Conservation (phyloP, 2,113 vertebrate species). For the Trinectes maculatus region DNA sequence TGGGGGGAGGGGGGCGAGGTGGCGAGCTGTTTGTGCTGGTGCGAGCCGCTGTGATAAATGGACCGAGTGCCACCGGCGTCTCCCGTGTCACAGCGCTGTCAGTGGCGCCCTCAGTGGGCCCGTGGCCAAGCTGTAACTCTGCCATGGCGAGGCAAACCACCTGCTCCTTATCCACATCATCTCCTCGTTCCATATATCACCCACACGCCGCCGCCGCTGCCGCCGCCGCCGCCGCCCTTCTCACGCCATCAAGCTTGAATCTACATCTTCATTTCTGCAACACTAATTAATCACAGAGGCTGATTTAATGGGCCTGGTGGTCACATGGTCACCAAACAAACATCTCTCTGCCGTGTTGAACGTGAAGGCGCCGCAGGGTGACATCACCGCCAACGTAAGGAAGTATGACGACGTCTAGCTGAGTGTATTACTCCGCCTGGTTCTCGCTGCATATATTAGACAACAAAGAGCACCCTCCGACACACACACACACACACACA, state of each 20-base stretch:
- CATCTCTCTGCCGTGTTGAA: neutral
- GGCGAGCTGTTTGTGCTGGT: slow-evolving; percentile 6
- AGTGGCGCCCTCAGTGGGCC: slow-evolving; percentile 33
- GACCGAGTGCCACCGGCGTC: slow-evolving; percentile 44
- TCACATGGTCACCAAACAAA: slow-evolving; percentile 9
- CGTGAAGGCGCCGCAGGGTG: too few species aligned
- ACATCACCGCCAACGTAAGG: slow-evolving; percentile 27
- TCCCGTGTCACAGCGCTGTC: slow-evolving; percentile 53
- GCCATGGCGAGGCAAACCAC: slow-evolving; percentile 34
- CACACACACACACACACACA: too few species aligned
- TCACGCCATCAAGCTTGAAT: neutral
- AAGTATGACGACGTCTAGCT: slow-evolving; percentile 7
- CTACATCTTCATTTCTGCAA: neutral
- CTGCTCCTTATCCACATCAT: slow-evolving; percentile 26
- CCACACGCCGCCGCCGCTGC: slow-evolving; percentile 1
- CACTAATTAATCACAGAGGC: slow-evolving; percentile 15
- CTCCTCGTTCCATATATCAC: slow-evolving; percentile 22
- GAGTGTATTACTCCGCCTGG: slow-evolving; percentile 24
- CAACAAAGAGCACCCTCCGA: too few species aligned
- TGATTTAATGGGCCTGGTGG: slow-evolving; percentile 5
- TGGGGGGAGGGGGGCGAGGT: slow-evolving; percentile 8
- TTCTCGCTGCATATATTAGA: too few species aligned
- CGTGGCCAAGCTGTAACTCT: slow-evolving; percentile 55
- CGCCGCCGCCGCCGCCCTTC: slow-evolving; percentile 7
- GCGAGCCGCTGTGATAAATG: slow-evolving; percentile 52